Evolutionary conservation across 2,888 invertebrate genomes (phyloP).

Genomic region (Patella caerulea): DNA sequence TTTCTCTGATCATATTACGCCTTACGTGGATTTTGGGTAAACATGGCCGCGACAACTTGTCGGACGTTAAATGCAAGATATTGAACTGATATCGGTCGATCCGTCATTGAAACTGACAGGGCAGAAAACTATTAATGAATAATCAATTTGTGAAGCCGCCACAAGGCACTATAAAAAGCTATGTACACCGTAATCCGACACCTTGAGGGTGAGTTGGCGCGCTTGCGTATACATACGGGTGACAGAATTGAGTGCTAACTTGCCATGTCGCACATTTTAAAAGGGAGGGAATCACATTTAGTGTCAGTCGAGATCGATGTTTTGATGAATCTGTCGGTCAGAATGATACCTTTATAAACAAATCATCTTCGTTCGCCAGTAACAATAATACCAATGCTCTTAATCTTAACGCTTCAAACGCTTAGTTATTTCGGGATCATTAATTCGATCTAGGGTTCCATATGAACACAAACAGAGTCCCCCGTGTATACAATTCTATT

Average conservation of each 20-base stretch:
- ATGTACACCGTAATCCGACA: slow-evolving; percentile 2
- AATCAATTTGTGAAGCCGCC: slow-evolving; percentile 7
- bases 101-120: slow-evolving; percentile 5
- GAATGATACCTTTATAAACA: background rate
- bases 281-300: background rate
- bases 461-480: too few species aligned
- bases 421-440: too few species aligned
- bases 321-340: background rate
- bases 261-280: slow-evolving; percentile 10
- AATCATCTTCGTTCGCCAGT: background rate
- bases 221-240: background rate
- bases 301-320: background rate
- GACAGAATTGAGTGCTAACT: background rate
- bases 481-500: too few species aligned
- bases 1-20: slow-evolving; percentile 9
- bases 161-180: slow-evolving; percentile 3
- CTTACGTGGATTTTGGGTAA: slow-evolving; percentile 3
- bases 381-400: background rate
- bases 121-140: slow-evolving; percentile 2
- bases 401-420: too few species aligned
- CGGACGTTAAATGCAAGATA: slow-evolving; percentile 4
- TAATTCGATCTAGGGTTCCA: too few species aligned
- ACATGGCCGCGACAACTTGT: slow-evolving; percentile 9
- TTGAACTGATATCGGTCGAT: background rate
- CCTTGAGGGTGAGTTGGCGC: slow-evolving; percentile 7